Percentiles rank a stretch among this genome's conserved stretches.
Conservation (phyloP, 2,797 vertebrate species). For the Heliangelus exortis region DNA sequence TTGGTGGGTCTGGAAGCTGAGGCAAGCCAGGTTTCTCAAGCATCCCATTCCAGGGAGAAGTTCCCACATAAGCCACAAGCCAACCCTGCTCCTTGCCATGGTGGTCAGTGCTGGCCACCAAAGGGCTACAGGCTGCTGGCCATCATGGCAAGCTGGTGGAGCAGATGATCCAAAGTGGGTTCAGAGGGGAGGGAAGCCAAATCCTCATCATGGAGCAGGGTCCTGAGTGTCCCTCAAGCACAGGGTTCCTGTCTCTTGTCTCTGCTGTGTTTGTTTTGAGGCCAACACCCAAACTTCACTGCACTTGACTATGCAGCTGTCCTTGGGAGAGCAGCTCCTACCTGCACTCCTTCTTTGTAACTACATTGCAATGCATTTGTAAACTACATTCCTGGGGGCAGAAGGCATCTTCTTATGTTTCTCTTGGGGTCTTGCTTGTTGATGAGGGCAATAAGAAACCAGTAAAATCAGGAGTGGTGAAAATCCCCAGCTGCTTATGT, state of each 20-base stretch:
- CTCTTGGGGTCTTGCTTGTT: background rate
- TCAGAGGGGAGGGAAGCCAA: background rate
- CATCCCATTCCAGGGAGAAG: background rate
- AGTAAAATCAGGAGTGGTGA: background rate
- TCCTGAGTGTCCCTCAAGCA: rapidly evolving
- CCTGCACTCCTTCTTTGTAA: background rate
- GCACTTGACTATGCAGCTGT: background rate
- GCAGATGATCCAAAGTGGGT: background rate
- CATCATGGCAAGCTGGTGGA: rapidly evolving
- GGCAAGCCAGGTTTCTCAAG: background rate
- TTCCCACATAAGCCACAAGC: rapidly evolving
- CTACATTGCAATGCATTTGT: background rate
- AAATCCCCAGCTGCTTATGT: background rate
- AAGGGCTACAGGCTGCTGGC: background rate
- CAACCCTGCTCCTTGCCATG: background rate
- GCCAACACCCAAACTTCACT: background rate
- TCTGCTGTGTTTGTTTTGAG: background rate
- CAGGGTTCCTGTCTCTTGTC: background rate
- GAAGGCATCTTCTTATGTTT: background rate
- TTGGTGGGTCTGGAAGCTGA: background rate
- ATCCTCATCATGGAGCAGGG: rapidly evolving
- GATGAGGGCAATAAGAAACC: background rate
- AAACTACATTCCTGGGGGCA: background rate
- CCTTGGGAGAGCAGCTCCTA: background rate
- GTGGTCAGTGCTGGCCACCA: rapidly evolving